phyloP scores from a whole-genome alignment of 2,888 invertebrate species.

The Venustoraphidia nigricollis region DNA sequence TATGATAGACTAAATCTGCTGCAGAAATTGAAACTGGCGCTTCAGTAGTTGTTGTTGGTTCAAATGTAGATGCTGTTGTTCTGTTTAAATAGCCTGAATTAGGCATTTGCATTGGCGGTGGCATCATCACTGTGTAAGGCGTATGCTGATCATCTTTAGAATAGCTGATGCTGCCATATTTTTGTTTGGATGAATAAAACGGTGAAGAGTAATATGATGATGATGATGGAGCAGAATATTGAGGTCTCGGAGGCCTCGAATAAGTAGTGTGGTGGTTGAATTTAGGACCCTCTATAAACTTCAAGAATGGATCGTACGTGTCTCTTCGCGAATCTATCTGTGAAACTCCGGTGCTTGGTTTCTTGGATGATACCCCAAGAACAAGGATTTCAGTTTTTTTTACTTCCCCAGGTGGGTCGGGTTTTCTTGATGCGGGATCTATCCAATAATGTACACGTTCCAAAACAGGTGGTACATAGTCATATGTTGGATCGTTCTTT shows the following conservation, averaged over 20 bases:
- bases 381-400: slow-evolving; percentile 52
- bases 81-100: slow-evolving; percentile 14
- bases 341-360: slow-evolving; percentile 37
- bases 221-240: slow-evolving; percentile 22
- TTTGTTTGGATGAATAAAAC: slow-evolving; percentile 17
- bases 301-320: slow-evolving; percentile 27
- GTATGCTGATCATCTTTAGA: slow-evolving; percentile 37
- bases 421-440: slow-evolving; percentile 40
- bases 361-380: slow-evolving; percentile 51
- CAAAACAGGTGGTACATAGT: slow-evolving; percentile 67
- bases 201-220: slow-evolving; percentile 28
- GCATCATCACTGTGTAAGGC: slow-evolving; percentile 52
- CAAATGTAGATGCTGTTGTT: slow-evolving; percentile 13
- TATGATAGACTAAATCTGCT: slow-evolving; percentile 47
- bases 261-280: slow-evolving; percentile 23
- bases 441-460: slow-evolving; percentile 72
- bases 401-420: slow-evolving; percentile 35
- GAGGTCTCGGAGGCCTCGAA: slow-evolving; percentile 22
- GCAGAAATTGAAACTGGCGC: slow-evolving; percentile 39
- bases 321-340: slow-evolving; percentile 22
- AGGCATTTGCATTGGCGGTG: slow-evolving; percentile 44
- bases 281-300: slow-evolving; percentile 33
- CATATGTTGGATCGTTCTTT: slow-evolving; percentile 72
- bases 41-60: slow-evolving; percentile 17
- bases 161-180: slow-evolving; percentile 34